These are phyloP conservation scores for Anoura caudifer DNA, from an alignment of 2,113 vertebrate species.

Conservation along the genomic window DNA sequence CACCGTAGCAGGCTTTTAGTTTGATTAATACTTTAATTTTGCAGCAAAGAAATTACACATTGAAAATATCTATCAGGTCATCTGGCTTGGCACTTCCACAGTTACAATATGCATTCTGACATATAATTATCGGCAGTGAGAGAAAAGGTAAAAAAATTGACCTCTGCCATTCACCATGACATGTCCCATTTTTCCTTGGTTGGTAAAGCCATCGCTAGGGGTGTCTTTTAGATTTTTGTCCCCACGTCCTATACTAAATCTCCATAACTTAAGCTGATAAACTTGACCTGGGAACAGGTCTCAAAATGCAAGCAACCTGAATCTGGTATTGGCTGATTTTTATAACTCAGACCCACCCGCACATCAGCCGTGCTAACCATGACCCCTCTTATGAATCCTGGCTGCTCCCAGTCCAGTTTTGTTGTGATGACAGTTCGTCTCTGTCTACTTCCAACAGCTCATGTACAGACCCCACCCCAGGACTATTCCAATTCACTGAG, in stretches of 20 bases:
- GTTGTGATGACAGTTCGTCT: not conserved
- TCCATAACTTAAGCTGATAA: not conserved
- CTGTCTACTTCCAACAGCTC: not conserved
- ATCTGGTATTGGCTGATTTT: not conserved
- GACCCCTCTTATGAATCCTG: not conserved
- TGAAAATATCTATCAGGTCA: constrained; percentile 64
- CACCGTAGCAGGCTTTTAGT: constrained; percentile 61
- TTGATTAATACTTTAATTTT: constrained; percentile 73
- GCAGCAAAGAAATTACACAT: constrained; percentile 67
- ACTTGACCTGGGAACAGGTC: not conserved
- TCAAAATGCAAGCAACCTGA: not conserved
- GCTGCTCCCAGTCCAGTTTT: not conserved
- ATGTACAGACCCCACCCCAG: not conserved
- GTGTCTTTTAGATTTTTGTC: not conserved
- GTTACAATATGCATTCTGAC: constrained; percentile 61
- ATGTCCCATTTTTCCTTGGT: constrained; percentile 27
- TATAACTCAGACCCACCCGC: not conserved
- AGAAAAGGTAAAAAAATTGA: constrained; percentile 54
- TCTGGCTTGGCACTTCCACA: constrained; percentile 45
- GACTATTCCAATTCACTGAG: not conserved
- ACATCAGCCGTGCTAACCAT: not conserved
- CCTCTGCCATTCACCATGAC: constrained; percentile 21
- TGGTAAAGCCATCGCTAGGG: not conserved
- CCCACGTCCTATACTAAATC: not conserved
- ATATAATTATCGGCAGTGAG: constrained; percentile 58